Evolutionary conservation across 2,113 vertebrate species (phyloP).

Genomic region (Thunnus thynnus): DNA sequence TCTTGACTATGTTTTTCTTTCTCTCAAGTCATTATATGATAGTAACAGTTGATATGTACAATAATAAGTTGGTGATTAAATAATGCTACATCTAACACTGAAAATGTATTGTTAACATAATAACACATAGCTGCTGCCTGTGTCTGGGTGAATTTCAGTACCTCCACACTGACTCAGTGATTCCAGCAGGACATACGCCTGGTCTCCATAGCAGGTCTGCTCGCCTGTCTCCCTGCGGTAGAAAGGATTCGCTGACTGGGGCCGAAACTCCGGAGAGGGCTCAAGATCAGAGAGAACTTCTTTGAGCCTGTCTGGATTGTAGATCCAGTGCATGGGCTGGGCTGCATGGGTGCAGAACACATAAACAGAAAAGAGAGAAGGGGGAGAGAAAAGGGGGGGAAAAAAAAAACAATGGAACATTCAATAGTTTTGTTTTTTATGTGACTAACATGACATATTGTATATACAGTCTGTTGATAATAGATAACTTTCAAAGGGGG

Average conservation of each 20-base stretch:
- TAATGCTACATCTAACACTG: too few relatives aligned
- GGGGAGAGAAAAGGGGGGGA: background rate
- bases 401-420: constrained; percentile 21
- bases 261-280: constrained; percentile 80
- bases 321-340: constrained; percentile 85
- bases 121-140: background rate
- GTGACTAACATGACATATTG: background rate
- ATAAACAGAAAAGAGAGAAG: background rate
- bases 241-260: constrained; percentile 82
- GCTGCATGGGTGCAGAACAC: constrained; percentile 60
- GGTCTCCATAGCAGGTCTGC: constrained; percentile 84
- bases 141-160: constrained; percentile 36
- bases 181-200: constrained; percentile 81
- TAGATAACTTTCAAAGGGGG: constrained; percentile 7
- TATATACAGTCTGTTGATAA: background rate
- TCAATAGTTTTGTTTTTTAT: constrained; percentile 27
- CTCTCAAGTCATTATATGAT: too few relatives aligned
- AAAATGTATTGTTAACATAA: background rate
- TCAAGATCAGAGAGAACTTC: constrained; percentile 74
- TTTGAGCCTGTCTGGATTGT: constrained; percentile 69
- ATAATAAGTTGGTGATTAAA: too few relatives aligned
- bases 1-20: too few relatives aligned
- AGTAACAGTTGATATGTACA: too few relatives aligned
- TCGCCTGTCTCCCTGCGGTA: constrained; percentile 77
- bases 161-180: constrained; percentile 80